Evolutionary conservation across 2,888 invertebrate genomes (phyloP), one percentile per base, ranked within the genome.

Genomic region (Xanthorhoe designata): DNA sequence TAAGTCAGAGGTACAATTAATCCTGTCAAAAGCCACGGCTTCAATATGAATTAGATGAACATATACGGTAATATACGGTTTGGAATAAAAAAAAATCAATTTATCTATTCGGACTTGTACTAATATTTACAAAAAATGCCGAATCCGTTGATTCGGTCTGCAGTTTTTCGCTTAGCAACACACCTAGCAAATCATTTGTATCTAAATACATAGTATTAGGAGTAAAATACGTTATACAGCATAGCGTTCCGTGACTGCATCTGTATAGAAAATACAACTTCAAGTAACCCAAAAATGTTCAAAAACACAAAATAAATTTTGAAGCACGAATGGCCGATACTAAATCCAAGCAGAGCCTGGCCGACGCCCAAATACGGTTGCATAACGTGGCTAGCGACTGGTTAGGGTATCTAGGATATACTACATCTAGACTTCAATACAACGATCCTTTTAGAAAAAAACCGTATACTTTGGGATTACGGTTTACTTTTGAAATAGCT

Each of bases 311-410:
- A 71, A 68, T 73, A 76, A 73, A 81, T 75, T 76, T 76, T 68
- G 63, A 66, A 58, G 64, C 74, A 70, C 64, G 69, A 68, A 75
- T 65, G 63, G 67, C 69, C 66, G 73, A 73, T 75, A 58, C 75
- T 80, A 78, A 78, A 77, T 78, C 68, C 69, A 3, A 7, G 32
- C 54, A 66, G 61, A 56, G 68, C 15, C 76, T 83, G 83, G 84
- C 83, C 59, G 53, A 19, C 73, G 72, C 78, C 82, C 82, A 82
- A 82, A 75, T 77, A 18, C 38, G 58, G 69, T 75, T 74, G 70
- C 70, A 70, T 74, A 75, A 73, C 72, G 64, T 19, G 19, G 38
- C 54, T 51, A 49, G 54, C 29, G 51, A 50, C 47, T 35, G 24
- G 50, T 50, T 38, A 42, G 56, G 19, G 47, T 15, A 63, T 57